Conservation (phyloP, 1,140 invertebrate genomes). For the Ridgeia piscesae region DNA sequence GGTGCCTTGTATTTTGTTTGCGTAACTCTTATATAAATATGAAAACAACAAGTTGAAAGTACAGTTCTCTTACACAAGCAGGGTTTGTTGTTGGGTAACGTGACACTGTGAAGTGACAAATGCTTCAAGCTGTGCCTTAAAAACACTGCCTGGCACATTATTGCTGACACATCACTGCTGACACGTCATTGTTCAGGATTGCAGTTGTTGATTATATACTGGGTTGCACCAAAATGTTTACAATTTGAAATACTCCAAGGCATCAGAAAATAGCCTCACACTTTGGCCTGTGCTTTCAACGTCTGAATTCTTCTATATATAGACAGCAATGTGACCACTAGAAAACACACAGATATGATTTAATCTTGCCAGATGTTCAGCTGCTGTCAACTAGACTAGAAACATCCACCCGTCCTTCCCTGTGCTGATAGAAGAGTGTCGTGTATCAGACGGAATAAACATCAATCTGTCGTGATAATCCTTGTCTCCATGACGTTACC, state of each 20-base stretch:
- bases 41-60: background rate
- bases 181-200: background rate
- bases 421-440: background rate
- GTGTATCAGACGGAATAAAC: background rate
- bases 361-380: background rate
- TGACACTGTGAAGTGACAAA: background rate
- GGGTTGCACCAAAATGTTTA: background rate
- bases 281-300: background rate
- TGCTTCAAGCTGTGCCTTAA: background rate
- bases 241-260: background rate
- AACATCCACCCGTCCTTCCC: background rate
- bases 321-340: background rate
- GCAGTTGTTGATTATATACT: background rate
- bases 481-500: background rate
- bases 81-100: background rate
- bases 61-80: background rate
- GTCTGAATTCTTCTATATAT: background rate
- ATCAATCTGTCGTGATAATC: background rate
- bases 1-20: background rate
- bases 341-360: background rate
- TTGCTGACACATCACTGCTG: background rate
- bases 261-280: background rate
- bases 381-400: background rate
- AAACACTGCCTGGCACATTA: background rate
- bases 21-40: background rate